phyloP scores from a whole-genome alignment of 1,140 invertebrate genomes.

The Magallana ariakensis region DNA sequence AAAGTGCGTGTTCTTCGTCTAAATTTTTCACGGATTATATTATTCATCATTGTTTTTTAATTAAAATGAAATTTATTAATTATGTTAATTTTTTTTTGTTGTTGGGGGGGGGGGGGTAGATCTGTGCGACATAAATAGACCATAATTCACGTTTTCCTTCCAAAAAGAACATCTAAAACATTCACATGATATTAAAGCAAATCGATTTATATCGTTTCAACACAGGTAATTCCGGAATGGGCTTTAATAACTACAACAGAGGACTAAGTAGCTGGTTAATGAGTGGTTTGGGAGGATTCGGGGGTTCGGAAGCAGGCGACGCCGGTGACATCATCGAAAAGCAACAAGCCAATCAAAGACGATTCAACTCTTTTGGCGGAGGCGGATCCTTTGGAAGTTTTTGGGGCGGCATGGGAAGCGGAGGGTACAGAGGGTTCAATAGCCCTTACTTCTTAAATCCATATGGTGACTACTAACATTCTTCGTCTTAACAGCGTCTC shows the following conservation, averaged over 20 bases:
- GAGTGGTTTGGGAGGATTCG: neutral
- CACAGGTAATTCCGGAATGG: neutral
- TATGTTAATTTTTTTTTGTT: too few species aligned
- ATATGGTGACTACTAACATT: slow-evolving; percentile 22
- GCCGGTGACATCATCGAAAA: neutral
- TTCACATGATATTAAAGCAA: too few species aligned
- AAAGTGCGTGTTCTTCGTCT: too few species aligned
- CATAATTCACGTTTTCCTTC: too few species aligned
- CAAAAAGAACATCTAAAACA: too few species aligned
- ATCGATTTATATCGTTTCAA: too few species aligned
- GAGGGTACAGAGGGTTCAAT: neutral
- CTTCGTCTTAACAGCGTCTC: neutral
- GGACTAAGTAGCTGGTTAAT: neutral
- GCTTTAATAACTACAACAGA: neutral
- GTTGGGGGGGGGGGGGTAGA: too few species aligned
- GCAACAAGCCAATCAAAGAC: slow-evolving; percentile 12
- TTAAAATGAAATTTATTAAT: too few species aligned
- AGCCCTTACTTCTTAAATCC: neutral
- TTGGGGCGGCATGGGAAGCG: neutral
- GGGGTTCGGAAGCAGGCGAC: neutral
- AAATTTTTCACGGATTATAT: too few species aligned
- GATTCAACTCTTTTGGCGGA: neutral
- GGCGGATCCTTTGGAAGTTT: neutral
- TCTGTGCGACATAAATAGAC: too few species aligned
- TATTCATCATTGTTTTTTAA: too few species aligned